Evolutionary conservation across 2,888 invertebrate genomes (phyloP), one percentile per base, ranked within the genome.

Genomic region (Caenorhabditis sp.): DNA sequence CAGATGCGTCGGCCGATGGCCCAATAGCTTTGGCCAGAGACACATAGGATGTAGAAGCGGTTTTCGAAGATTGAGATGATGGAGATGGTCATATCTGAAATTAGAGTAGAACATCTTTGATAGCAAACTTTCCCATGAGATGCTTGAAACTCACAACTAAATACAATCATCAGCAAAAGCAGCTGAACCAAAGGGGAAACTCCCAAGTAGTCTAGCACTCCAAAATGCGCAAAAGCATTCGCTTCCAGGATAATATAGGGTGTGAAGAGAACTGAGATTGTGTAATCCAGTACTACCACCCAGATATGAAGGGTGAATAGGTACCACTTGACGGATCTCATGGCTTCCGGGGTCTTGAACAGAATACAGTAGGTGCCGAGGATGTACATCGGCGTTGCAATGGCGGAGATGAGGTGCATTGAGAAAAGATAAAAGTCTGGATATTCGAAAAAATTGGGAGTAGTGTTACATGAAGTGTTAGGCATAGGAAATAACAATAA

Each of bases 311-410:
- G 15, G 6, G 47, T 51, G 6, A 62, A 18, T 26, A 71, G 20
- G 37, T 61, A 28, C 62, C 62, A 62, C 51, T 71, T 71, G 8
- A 71, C 44, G 1, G 71, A 37, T 1, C 11, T 35, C 71, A 71
- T 71, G 15, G 51, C 9, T 53, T 60, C 58, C 4, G 71, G 62
- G n/a, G 71, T 71, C 50, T 53, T 55, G 28, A 71, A 62, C 6
- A 71, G 28, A n/a, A 71, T 62, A 18, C 53, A 53, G n/a, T 62
- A 62, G 5, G 55, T 13, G 8, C 71, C 71, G 6, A 71, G 22
- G 15, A 62, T 37, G 18, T 62, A 37, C 22, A 71, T 62, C 8
- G 71, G 71, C 0, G 62, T 62, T 2, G 53, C 40, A 6, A 71
- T 0, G 18, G 32, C 15, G 24, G 62, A 40, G 18, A 53, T 40